These are phyloP conservation scores for Gallinago nigripennis DNA, from an alignment of 2,797 vertebrate species.

Conservation along the genomic window DNA sequence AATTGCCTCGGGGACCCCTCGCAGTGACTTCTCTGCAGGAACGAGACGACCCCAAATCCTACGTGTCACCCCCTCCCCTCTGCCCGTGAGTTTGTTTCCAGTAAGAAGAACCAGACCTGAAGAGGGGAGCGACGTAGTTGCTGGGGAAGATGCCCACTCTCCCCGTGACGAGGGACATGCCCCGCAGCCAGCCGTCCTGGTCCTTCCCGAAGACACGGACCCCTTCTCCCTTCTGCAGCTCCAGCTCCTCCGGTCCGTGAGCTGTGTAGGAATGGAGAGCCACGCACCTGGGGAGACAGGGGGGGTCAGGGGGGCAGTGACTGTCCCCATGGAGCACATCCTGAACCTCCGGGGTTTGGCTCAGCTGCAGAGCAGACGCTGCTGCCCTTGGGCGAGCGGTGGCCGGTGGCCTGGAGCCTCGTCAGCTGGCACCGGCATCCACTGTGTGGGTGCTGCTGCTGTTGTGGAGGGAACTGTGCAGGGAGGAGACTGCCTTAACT, in stretches of 20 bases:
- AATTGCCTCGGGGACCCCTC: neutral
- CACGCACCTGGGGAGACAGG: conserved; percentile 81
- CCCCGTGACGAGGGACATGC: conserved; percentile 90
- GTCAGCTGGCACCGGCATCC: fast-evolving
- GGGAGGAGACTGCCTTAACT: neutral
- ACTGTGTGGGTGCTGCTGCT: neutral
- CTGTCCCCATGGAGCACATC: fast-evolving
- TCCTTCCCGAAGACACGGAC: conserved; percentile 90
- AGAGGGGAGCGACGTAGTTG: conserved; percentile 89
- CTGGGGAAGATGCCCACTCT: conserved; percentile 91
- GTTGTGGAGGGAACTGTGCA: neutral
- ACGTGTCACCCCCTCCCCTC: fast-evolving
- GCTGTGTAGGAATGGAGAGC: conserved; percentile 88
- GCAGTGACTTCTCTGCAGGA: neutral
- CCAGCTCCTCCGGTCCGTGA: conserved; percentile 86
- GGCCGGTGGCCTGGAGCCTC: neutral
- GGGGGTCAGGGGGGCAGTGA: fast-evolving
- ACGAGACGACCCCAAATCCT: neutral
- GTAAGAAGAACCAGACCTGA: conserved; percentile 80
- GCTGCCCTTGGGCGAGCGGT: neutral
- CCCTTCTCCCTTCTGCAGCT: conserved; percentile 92
- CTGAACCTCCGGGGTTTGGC: fast-evolving
- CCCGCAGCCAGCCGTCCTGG: conserved; percentile 92
- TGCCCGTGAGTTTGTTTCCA: fast-evolving
- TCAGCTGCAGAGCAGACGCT: neutral